Conservation (phyloP, 2,113 vertebrate genomes). For the Archilochus colubris region DNA sequence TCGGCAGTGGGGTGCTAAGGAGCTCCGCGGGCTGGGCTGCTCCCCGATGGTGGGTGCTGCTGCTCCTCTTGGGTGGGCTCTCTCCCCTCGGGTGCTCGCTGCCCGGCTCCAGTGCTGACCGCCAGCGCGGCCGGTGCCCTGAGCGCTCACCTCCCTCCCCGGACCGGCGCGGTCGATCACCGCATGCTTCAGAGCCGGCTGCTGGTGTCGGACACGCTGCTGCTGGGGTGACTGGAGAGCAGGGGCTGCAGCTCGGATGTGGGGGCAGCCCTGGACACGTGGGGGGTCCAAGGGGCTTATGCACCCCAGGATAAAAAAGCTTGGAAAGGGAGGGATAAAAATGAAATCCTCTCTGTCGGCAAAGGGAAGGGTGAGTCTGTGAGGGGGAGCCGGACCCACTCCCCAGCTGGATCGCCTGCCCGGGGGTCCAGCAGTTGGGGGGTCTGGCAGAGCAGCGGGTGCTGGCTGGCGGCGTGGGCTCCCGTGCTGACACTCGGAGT, state of each 20-base stretch:
- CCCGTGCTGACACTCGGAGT: neutral
- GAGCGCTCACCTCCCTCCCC: neutral
- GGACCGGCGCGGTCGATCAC: neutral
- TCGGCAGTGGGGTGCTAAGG: neutral
- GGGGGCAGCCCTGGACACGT: neutral
- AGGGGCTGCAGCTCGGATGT: neutral
- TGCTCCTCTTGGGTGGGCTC: neutral
- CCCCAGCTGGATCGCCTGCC: neutral
- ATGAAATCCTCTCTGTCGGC: neutral
- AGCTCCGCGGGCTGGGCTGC: neutral
- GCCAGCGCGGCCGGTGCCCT: neutral
- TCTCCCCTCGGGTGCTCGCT: neutral
- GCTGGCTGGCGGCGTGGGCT: neutral
- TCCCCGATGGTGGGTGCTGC: neutral
- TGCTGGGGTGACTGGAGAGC: neutral
- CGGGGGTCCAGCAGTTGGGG: neutral
- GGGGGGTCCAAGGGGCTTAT: neutral
- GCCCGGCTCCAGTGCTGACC: neutral
- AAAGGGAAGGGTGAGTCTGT: neutral
- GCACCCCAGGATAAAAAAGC: neutral
- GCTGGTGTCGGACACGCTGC: neutral
- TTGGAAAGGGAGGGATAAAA: neutral
- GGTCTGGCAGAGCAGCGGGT: neutral
- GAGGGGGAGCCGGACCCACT: rapidly evolving
- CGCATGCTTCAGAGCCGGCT: neutral